These are phyloP conservation scores for Ephialtes manifestator DNA, from an alignment of 2,888 invertebrate species.

Conservation along the genomic window DNA sequence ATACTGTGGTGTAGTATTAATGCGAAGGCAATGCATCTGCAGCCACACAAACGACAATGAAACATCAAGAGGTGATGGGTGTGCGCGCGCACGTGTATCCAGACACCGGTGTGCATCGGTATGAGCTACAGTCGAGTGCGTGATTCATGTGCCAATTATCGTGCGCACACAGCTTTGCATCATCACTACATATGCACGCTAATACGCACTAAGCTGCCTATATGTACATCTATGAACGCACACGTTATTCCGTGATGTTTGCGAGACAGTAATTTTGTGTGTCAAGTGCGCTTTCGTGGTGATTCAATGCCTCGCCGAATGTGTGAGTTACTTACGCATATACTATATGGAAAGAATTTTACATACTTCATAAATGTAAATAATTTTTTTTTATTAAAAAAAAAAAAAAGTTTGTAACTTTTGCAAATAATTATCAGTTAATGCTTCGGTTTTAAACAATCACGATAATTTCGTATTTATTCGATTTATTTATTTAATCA, in stretches of 20 bases:
- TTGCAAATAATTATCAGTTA: no score
- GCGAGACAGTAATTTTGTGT: slow-evolving; percentile 55
- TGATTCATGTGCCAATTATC: slow-evolving; percentile 84
- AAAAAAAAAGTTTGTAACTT: background rate
- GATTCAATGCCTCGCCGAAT: slow-evolving; percentile 51
- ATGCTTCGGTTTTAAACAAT: no score
- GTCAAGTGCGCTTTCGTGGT: slow-evolving; percentile 56
- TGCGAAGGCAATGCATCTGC: slow-evolving; percentile 46
- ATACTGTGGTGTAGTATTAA: slow-evolving; percentile 10
- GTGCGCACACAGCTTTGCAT: slow-evolving; percentile 73
- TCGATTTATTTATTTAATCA: slow-evolving; percentile 14
- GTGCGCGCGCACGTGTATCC: slow-evolving; percentile 45
- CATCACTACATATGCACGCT: slow-evolving; percentile 16
- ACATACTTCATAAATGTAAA: background rate
- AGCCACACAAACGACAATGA: slow-evolving; percentile 47
- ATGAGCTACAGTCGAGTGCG: slow-evolving; percentile 76
- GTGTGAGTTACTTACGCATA: slow-evolving; percentile 36
- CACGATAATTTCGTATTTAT: no score
- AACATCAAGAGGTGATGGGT: slow-evolving; percentile 45
- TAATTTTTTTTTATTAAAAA: background rate
- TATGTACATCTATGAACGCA: slow-evolving; percentile 6
- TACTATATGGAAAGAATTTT: slow-evolving; percentile 12
- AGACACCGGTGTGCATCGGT: slow-evolving; percentile 67
- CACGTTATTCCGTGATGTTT: slow-evolving; percentile 20
- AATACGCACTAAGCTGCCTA: slow-evolving; percentile 25